Base-by-base conservation (phyloP, 2,113 vertebrate genomes). In the Clupea harengus region DNA sequence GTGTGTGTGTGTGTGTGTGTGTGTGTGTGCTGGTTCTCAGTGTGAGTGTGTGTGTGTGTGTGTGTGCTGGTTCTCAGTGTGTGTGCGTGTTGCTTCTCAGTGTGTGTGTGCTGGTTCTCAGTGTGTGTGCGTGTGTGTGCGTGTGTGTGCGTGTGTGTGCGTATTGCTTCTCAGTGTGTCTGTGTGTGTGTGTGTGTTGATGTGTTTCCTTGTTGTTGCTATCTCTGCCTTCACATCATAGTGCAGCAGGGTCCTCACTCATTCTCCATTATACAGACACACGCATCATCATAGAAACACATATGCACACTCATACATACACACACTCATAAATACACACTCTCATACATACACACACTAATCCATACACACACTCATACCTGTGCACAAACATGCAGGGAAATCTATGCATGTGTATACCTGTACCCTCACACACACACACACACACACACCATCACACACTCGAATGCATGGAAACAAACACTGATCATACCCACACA, bases 131-230 rank as follows among this genome's bases (percentile, higher is more conserved):
- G 46, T 75, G 22, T 83, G 78, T 81, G 45, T 83, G 25, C 81
- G 45, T 85, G 64, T 89, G 60, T 85, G 81, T 50, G 50, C 10
- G 54, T 52, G 81, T 22, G 20, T 82, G 81, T 20, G 44, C 22
- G 44, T 50, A 47, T 10, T 6, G 45, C 6, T 20, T 22, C 20
- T 82, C n/a, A 47, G 72, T 81, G 75, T 60, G n/a, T 49, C 52
- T 81, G 25, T 83, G 78, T 49, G 22, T 25, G 52, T 84, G 78
- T 45, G 47, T 87, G 60, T 67, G 28, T 87, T 64, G 45, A 20
- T 45, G 7, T 52, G 81, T 50, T 46, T 49, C 6, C 10, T 49
- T 49, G 47, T 49, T 49, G 1, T 39, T 39, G 39, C 39, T 39
- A 39, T 39, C 39, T 39, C 39, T 39, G 39, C 39, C 39, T 39